Base-by-base conservation (phyloP, 2,888 invertebrate genomes). In the Pachycephus smyrnensis region DNA sequence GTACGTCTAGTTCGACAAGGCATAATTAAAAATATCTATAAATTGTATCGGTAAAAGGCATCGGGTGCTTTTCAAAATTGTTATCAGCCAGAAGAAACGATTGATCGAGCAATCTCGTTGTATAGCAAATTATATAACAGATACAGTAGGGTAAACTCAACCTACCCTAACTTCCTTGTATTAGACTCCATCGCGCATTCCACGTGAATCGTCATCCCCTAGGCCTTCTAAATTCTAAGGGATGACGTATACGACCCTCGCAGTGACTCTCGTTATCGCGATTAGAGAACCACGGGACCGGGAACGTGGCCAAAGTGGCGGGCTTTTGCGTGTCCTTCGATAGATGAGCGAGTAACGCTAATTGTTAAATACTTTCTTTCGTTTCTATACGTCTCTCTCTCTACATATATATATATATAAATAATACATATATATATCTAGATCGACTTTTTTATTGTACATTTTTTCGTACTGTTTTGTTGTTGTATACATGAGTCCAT, bases 121-220 rank as follows among this genome's bases (percentile, higher is more conserved):
- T 84, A 83, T 83, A 85, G 82, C 83, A 83, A 83, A 80, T 82
- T 83, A 82, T 68, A 80, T 82, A 80, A 80, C 80, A 1, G 55
- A 55, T 23, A 55, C 9, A 23, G 55, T 23, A 23, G 55, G 9
- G 6, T 23, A 55, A 55, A 15, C 15, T 40, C 40, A 55, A 55
- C 23, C 2, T 23, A 23, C 55, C 55, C 23, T 55, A 55, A 55
- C 1, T 55, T 55, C 15, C 55, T 55, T 55, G 55, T 55, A 55
- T 23, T 55, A 23, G 15, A 23, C 6, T 55, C 23, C 55, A 55
- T 55, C 55, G 55, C 55, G 23, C 55, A 55, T 55, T 55, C 23
- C 55, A 55, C 23, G 9, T 55, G 55, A 55, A 55, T 23, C 55
- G 15, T 9, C 55, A 23, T 55, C 23, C 55, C 55, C 9, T 55